These are phyloP conservation scores for Anolis sagrei DNA, from an alignment of 2,113 vertebrate species.

Conservation along the genomic window DNA sequence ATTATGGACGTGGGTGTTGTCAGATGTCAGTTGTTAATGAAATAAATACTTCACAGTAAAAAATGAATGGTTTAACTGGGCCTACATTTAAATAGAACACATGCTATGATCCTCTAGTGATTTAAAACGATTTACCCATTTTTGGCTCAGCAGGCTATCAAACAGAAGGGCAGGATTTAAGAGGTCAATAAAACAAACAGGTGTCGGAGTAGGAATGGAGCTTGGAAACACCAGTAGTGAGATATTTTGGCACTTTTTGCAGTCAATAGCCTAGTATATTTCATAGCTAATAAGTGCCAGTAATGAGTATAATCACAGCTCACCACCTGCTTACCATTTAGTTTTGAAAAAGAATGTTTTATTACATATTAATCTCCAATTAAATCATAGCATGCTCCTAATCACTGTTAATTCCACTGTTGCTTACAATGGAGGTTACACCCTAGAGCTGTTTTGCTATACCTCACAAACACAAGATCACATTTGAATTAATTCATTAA, in stretches of 20 bases:
- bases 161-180: conserved; percentile 5
- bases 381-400: conserved; percentile 22
- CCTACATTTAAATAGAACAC: conserved; percentile 13
- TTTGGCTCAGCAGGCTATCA: background rate
- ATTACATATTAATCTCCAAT: conserved; percentile 36
- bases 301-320: conserved; percentile 33
- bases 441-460: conserved; percentile 10
- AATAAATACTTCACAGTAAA: background rate
- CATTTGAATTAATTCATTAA: conserved; percentile 14
- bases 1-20: background rate
- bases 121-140: background rate
- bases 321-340: conserved; percentile 31
- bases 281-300: conserved; percentile 28
- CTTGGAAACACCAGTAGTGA: conserved; percentile 9
- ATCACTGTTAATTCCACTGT: conserved; percentile 29
- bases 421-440: conserved; percentile 18
- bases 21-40: background rate
- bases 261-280: conserved; percentile 15
- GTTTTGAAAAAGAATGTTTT: conserved; percentile 31
- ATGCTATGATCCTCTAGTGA: background rate
- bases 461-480: background rate
- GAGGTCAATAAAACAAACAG: conserved; percentile 22
- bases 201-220: background rate
- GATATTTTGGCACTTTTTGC: conserved; percentile 6
- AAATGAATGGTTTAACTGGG: background rate